Conservation (phyloP, 2,888 invertebrate genomes). For the Patella ulyssiponensis region DNA sequence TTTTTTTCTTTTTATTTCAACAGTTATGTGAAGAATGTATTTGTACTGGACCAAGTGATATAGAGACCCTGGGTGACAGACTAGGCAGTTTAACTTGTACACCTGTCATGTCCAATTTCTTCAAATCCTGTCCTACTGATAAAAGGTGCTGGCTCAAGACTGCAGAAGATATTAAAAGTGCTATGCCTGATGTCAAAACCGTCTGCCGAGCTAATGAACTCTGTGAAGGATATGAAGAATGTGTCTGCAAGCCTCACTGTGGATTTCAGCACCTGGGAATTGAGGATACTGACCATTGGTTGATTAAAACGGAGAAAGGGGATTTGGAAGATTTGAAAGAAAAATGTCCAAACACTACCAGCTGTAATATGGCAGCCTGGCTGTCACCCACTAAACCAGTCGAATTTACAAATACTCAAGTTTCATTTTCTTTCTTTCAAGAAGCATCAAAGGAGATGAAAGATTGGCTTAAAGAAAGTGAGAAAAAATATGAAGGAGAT, state of each 20-base stretch:
- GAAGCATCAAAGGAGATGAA: neutral
- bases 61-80: conserved; percentile 38
- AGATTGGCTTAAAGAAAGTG: neutral
- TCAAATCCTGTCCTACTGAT: conserved; percentile 8
- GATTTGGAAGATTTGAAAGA: conserved; percentile 27
- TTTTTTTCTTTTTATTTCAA: too few relatives aligned
- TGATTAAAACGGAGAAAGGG: conserved; percentile 18
- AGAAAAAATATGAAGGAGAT: neutral
- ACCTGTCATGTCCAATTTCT: neutral
- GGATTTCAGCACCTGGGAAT: neutral
- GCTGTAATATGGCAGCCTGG: neutral
- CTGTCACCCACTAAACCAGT: neutral
- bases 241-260: conserved; percentile 30
- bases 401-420: neutral
- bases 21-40: conserved; percentile 20
- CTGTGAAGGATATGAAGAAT: conserved; percentile 27
- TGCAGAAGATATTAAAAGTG: neutral
- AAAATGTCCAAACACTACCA: neutral
- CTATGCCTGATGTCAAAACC: conserved; percentile 9
- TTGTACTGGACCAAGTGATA: conserved; percentile 26
- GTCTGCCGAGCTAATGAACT: conserved; percentile 34
- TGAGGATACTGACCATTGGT: conserved; percentile 2
- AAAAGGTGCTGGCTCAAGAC: conserved; percentile 6
- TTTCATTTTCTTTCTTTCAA: neutral
- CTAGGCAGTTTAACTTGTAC: neutral